Evolutionary conservation across 2,113 vertebrate genomes (phyloP).

Genomic region (Paralichthys olivaceus): DNA sequence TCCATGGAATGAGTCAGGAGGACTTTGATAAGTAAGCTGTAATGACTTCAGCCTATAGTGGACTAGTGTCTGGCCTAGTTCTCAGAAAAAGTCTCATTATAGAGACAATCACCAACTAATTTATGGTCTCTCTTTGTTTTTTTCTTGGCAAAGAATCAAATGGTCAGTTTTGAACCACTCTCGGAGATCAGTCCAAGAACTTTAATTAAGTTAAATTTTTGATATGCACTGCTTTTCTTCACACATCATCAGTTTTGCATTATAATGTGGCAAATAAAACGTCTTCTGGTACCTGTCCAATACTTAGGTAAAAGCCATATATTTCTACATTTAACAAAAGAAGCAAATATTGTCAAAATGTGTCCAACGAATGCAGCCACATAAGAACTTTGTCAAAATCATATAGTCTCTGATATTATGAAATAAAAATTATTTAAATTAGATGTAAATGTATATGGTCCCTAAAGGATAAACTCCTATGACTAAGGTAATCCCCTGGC

Average conservation of each 20-base stretch:
- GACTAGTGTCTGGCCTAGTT: neutral
- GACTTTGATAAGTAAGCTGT: slow-evolving; percentile 61
- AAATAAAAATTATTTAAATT: no score
- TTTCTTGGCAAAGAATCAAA: neutral
- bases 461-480: no score
- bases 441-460: no score
- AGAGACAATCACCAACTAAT: neutral
- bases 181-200: neutral
- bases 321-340: no score
- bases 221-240: neutral
- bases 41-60: slow-evolving; percentile 30
- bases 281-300: neutral
- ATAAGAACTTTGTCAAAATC: no score
- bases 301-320: no score
- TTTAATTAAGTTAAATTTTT: neutral
- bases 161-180: neutral
- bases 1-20: slow-evolving; percentile 45
- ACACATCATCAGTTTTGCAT: neutral
- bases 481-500: no score
- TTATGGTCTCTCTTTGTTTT: neutral
- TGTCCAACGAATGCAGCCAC: no score
- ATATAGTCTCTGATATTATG: no score
- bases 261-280: neutral
- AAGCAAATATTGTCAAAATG: no score
- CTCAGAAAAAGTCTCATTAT: neutral